phyloP scores from a whole-genome alignment of 2,113 vertebrate genomes.

The Rattus rattus region DNA sequence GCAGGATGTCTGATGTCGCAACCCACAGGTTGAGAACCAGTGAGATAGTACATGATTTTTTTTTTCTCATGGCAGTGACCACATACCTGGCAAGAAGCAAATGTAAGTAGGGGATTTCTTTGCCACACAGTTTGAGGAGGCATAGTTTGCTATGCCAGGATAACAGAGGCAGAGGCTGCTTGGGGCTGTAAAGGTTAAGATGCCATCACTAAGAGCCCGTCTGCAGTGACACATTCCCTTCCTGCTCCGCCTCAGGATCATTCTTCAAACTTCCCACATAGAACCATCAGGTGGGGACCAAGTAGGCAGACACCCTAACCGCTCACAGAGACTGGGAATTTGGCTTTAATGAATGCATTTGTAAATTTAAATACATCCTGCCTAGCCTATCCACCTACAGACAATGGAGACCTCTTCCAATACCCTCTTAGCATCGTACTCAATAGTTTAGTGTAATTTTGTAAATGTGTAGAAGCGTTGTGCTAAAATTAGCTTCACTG shows the following conservation, averaged over 20 bases:
- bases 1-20: no score
- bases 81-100: neutral
- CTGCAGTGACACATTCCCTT: neutral
- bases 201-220: no score
- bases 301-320: neutral
- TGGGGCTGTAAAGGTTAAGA: neutral
- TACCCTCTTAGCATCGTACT: neutral
- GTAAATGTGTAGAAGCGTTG: neutral
- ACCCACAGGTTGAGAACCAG: no score
- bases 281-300: neutral
- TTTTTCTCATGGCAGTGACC: neutral
- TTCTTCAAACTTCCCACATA: neutral
- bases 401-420: neutral
- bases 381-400: neutral
- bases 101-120: no score
- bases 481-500: neutral
- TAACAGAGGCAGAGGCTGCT: no score
- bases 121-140: neutral
- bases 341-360: neutral
- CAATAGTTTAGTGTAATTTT: neutral
- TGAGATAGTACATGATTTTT: neutral
- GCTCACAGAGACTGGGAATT: neutral
- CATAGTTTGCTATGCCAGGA: neutral
- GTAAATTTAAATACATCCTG: neutral
- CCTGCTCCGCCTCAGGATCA: neutral